Evolutionary conservation across 2,888 invertebrate genomes (phyloP).

Genomic region (Theristus sp.): DNA sequence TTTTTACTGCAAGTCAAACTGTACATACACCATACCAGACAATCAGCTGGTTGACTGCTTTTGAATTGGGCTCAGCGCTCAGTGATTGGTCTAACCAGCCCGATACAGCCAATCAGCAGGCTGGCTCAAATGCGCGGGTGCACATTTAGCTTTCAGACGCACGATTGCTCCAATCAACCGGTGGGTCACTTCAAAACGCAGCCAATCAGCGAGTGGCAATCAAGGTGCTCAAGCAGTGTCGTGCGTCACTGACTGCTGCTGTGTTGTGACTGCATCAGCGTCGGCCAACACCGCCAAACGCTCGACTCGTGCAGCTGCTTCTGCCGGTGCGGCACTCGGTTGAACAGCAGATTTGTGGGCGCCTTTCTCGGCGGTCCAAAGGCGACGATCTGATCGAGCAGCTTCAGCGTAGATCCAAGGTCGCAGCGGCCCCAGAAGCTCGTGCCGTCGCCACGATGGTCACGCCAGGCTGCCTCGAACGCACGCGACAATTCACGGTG

Average conservation of each 20-base stretch:
- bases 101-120: no score
- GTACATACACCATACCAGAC: no score
- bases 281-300: constrained; percentile 2
- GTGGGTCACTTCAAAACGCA: neutral
- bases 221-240: neutral
- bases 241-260: neutral
- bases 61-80: no score
- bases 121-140: no score
- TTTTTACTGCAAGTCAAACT: no score
- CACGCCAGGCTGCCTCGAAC: neutral
- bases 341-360: constrained; percentile 72
- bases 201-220: neutral
- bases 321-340: constrained; percentile 51
- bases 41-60: no score
- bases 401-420: neutral
- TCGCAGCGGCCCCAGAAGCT: neutral
- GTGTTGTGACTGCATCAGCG: no score
- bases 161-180: neutral
- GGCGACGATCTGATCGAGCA: constrained; percentile 51
- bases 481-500: neutral
- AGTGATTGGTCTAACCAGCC: no score
- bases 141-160: no score
- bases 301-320: constrained; percentile 1
- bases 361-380: constrained; percentile 75
- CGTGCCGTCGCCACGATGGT: neutral